phyloP scores from a whole-genome alignment of 2,113 vertebrate species.

The Oreochromis tanganicae region DNA sequence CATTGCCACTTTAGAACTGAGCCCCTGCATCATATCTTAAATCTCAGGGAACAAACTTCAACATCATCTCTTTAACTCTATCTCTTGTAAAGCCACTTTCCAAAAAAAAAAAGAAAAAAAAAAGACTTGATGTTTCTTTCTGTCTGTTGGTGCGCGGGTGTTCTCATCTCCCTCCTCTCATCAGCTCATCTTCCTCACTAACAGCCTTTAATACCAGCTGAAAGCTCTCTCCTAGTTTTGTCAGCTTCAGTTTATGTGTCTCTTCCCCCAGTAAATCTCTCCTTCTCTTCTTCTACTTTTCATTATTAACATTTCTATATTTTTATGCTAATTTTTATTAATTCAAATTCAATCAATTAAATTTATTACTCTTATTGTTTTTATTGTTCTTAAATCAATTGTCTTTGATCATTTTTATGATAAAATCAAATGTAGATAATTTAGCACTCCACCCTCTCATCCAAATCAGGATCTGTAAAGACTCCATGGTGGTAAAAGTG shows the following conservation, averaged over 20 bases:
- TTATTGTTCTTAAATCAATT: neutral
- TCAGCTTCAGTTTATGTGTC: neutral
- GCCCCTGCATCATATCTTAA: neutral
- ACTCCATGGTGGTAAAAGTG: neutral
- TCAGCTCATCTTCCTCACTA: neutral
- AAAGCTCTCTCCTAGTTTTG: neutral
- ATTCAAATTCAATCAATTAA: neutral
- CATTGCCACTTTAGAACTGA: neutral
- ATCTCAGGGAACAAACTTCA: neutral
- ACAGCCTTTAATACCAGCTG: neutral
- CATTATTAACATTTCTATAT: neutral
- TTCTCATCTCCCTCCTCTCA: neutral
- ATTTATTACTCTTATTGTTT: neutral
- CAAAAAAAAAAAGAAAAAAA: no score
- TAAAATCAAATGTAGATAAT: neutral
- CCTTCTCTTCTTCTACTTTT: neutral
- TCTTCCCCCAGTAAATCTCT: neutral
- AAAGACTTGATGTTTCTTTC: neutral
- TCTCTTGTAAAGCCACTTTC: neutral
- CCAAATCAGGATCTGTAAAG: neutral
- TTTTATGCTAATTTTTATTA: neutral
- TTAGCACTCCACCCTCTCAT: neutral
- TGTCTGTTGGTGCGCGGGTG: neutral
- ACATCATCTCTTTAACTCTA: neutral
- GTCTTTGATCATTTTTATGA: neutral